Percentiles rank a stretch among this genome's conserved stretches.
These are phyloP conservation scores for Acronicta psi DNA, from an alignment of 2,888 invertebrate species.

Conservation along the genomic window DNA sequence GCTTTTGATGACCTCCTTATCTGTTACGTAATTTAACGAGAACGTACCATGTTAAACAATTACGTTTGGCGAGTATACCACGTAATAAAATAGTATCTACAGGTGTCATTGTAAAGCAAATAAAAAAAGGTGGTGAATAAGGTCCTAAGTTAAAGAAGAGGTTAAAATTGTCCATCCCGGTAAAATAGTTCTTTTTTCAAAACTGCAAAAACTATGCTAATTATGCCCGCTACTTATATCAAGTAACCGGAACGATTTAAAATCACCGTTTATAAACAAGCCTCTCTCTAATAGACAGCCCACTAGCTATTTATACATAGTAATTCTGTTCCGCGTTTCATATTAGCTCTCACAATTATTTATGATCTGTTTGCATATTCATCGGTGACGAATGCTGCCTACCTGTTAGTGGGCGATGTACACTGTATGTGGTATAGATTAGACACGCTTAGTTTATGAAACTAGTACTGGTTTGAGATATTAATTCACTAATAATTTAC, in stretches of 20 bases:
- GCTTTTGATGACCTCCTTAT: too few relatives aligned
- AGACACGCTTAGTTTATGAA: not conserved
- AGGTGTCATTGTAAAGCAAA: too few relatives aligned
- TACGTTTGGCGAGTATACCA: too few relatives aligned
- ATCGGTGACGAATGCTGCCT: conserved; percentile 57
- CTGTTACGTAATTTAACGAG: too few relatives aligned
- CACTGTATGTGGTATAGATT: not conserved
- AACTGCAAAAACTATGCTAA: not conserved
- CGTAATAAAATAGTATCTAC: too few relatives aligned
- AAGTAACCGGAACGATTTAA: not conserved
- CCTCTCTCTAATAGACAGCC: conserved; percentile 37
- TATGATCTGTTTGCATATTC: conserved; percentile 73
- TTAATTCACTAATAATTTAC: too few relatives aligned
- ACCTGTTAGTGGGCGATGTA: conserved; percentile 31
- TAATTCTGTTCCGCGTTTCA: conserved; percentile 73
- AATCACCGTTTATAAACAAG: conserved; percentile 6
- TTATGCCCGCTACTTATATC: not conserved
- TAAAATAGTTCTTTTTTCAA: too few relatives aligned
- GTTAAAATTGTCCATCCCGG: too few relatives aligned
- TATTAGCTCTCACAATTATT: conserved; percentile 76
- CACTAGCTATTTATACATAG: conserved; percentile 64
- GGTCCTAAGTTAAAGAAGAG: too few relatives aligned
- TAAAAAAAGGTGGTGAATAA: too few relatives aligned
- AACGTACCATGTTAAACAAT: too few relatives aligned
- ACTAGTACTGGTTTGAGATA: not conserved